Base-by-base conservation (phyloP, 2,113 vertebrate species). In the Gadus macrocephalus region DNA sequence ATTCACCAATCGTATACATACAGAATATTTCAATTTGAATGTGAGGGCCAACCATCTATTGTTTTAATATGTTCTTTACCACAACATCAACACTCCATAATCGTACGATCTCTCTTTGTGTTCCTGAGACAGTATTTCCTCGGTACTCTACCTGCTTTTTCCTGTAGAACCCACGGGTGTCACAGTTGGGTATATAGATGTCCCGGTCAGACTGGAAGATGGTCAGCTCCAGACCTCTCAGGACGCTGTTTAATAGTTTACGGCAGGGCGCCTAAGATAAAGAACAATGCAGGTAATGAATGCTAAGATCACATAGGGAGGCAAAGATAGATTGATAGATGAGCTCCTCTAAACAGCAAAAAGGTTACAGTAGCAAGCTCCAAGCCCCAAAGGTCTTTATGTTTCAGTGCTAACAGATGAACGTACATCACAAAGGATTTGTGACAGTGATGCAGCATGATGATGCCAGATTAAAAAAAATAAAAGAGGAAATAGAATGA, bases 181-280 rank as follows among this genome's bases (percentile, higher is more conserved):
- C 92, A 78, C 93, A 94, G 90, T 94, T 94, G 58, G 93, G 93
- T 78, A 94, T 93, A 74, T 93, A 94, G 83, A 94, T 93, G 83
- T 93, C 93, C 3, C 90, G 90, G 69, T 92, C 91, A 0, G 91
- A 91, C 83, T 88, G 89, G 83, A 93, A 90, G 74, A 93, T 76
- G 0, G 91, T 92, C 72, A 91, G 86, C 83, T 93, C 92, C 0
- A 93, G 88, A 81, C 91, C 91, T 81, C 89, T 87, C 84, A 93
- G 77, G 56, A 93, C 87, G 6, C 76, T 80, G 28, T 92, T 90
- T 74, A 94, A 89, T 66, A 92, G 85, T 81, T 90, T 90, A 67
- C 93, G 92, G 69, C 93, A 94, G 15, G 93, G 93, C 27, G 91
- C 92, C 93, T 94, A 76, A 64, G 74, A 49, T 49, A 49, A 79